phyloP scores from a whole-genome alignment of 2,888 invertebrate genomes.

The Cryptops parisi region DNA sequence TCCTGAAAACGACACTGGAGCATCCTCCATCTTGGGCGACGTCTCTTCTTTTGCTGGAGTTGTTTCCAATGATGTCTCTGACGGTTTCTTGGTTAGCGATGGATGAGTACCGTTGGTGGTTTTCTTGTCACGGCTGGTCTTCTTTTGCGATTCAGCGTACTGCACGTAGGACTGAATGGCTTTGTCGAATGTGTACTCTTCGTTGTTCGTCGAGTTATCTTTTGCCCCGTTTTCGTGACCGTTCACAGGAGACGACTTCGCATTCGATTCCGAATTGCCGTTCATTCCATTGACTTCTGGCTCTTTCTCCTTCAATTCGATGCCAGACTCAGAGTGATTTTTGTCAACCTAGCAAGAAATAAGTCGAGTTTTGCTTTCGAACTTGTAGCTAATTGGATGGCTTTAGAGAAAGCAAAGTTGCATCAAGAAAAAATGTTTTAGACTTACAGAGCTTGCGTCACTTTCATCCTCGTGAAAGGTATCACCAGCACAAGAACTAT shows the following conservation, averaged over 20 bases:
- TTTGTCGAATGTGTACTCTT: constrained; percentile 74
- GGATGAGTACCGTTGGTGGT: not conserved
- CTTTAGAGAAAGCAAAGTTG: too few species aligned
- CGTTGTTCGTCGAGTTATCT: constrained; percentile 23
- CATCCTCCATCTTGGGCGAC: not conserved
- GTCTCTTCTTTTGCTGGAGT: not conserved
- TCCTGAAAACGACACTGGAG: not conserved
- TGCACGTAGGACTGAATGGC: constrained; percentile 76
- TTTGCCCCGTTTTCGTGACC: constrained; percentile 1
- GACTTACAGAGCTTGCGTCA: constrained; percentile 5
- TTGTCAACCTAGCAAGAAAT: not conserved
- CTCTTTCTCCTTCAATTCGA: not conserved
- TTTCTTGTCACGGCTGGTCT: constrained; percentile 28
- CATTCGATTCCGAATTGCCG: constrained; percentile 1
- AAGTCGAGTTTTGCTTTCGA: too few species aligned
- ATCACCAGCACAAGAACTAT: constrained; percentile 14
- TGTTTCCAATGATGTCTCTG: not conserved
- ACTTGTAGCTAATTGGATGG: too few species aligned
- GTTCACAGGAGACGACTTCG: not conserved
- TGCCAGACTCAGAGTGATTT: not conserved
- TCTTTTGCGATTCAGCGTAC: constrained; percentile 37
- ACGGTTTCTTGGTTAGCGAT: too few species aligned
- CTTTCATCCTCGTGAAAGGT: constrained; percentile 14
- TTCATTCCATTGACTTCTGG: constrained; percentile 6
- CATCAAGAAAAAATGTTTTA: not conserved